Percentiles rank a stretch among this genome's conserved stretches.
Conservation (phyloP, 2,113 vertebrate genomes). For the Melanocharis versteri region DNA sequence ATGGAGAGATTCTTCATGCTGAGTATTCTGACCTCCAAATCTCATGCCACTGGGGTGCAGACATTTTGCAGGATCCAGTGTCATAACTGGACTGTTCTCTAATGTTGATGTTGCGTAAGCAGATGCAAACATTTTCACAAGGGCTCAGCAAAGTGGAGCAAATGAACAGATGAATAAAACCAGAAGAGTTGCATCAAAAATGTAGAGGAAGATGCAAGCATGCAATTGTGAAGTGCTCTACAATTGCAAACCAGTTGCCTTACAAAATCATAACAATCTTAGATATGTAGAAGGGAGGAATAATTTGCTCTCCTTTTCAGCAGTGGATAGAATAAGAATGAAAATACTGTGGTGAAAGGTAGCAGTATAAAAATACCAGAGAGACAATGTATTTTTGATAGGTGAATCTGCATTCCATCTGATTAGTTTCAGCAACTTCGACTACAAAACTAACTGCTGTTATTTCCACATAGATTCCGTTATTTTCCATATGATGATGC, state of each 20-base stretch:
- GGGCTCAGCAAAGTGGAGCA: neutral
- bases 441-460: neutral
- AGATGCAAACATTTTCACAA: neutral
- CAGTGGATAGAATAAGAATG: neutral
- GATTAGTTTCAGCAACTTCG: neutral
- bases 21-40: neutral
- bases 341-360: neutral
- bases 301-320: neutral
- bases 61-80: rapidly evolving
- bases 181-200: neutral
- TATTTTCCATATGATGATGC: neutral
- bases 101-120: neutral
- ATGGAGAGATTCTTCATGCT: neutral
- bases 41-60: neutral
- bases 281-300: neutral
- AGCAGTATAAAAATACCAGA: neutral
- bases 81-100: neutral
- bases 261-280: neutral
- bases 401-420: neutral
- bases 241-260: neutral
- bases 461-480: neutral
- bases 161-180: neutral
- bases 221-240: neutral
- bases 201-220: rapidly evolving
- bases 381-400: neutral